These are phyloP conservation scores for Vireo griseus DNA, from an alignment of 2,797 vertebrate species.

Conservation along the genomic window DNA sequence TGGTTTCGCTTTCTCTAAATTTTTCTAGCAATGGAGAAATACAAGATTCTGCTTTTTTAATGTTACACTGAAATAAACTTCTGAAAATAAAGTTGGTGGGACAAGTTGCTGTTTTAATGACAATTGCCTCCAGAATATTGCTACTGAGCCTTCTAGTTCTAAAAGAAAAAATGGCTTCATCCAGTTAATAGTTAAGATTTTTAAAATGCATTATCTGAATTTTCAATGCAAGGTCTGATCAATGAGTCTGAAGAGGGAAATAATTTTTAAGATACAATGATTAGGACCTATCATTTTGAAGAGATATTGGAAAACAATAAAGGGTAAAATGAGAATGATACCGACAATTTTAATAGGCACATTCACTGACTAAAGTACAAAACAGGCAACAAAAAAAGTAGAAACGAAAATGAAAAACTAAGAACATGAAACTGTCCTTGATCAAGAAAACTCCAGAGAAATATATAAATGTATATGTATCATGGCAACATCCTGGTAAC, in stretches of 20 bases:
- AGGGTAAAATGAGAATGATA: not conserved
- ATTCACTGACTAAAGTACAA: not conserved
- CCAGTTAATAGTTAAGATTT: not conserved
- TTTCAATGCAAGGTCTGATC: not conserved
- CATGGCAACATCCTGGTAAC: not conserved
- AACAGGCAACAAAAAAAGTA: not conserved
- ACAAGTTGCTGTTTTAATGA: not conserved
- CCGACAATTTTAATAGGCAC: not conserved
- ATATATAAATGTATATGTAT: not conserved
- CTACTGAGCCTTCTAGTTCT: not conserved
- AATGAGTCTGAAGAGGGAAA: rapidly evolving
- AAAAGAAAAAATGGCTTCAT: not conserved
- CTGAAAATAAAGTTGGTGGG: not conserved
- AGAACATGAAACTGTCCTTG: not conserved
- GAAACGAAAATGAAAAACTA: not conserved
- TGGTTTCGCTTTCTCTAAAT: not conserved
- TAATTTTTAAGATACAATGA: not conserved
- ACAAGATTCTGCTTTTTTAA: not conserved
- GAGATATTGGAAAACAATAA: not conserved
- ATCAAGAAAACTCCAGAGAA: not conserved
- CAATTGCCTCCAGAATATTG: not conserved
- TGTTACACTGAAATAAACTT: not conserved
- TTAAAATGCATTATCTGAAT: not conserved
- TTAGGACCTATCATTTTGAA: not conserved
- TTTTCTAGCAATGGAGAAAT: not conserved